A percentile compares a stretch with the other conserved stretches of the same genome.
Evolutionary conservation across 2,797 vertebrate genomes (phyloP).

Genomic region (Sebastes ruberrimus): DNA sequence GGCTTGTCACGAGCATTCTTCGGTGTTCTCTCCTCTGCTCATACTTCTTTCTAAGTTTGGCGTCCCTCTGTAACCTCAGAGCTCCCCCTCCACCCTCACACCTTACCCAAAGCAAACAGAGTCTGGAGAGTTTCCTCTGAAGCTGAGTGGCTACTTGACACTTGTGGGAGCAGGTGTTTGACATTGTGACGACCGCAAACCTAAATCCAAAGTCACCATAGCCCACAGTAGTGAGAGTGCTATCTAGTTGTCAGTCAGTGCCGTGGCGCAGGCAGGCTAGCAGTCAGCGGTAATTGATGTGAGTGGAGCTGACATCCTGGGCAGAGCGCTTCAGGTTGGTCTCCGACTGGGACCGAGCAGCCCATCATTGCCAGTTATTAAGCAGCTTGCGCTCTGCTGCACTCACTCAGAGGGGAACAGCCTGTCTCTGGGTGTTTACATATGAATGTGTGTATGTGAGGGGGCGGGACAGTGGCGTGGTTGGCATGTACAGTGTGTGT

Average conservation of each 20-base stretch:
- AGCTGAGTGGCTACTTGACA: conserved; percentile 60
- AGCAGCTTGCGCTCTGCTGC: conserved; percentile 76
- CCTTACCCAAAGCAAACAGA: conserved; percentile 32
- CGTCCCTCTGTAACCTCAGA: conserved; percentile 10
- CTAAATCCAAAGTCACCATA: conserved; percentile 66
- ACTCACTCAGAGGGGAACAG: conserved; percentile 70
- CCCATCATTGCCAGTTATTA: conserved; percentile 87
- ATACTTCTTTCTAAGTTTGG: background rate
- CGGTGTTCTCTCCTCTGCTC: background rate
- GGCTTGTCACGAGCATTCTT: background rate
- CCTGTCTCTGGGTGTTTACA: conserved; percentile 70
- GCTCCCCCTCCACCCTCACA: background rate
- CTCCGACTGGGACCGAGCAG: conserved; percentile 81
- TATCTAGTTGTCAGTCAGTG: conserved; percentile 73
- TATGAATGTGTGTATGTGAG: conserved; percentile 59
- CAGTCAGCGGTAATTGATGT: conserved; percentile 82
- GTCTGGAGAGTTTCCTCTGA: conserved; percentile 31
- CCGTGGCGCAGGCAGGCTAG: conserved; percentile 63
- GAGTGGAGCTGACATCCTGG: conserved; percentile 82
- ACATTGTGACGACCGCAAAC: conserved; percentile 58
- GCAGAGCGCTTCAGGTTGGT: conserved; percentile 83
- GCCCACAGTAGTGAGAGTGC: conserved; percentile 56
- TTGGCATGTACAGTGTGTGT: conserved; percentile 13
- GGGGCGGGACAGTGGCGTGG: conserved; percentile 1
- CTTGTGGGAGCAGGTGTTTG: conserved; percentile 65